Conservation (phyloP, 2,888 invertebrate species). For the Oxycera nigricornis region DNA sequence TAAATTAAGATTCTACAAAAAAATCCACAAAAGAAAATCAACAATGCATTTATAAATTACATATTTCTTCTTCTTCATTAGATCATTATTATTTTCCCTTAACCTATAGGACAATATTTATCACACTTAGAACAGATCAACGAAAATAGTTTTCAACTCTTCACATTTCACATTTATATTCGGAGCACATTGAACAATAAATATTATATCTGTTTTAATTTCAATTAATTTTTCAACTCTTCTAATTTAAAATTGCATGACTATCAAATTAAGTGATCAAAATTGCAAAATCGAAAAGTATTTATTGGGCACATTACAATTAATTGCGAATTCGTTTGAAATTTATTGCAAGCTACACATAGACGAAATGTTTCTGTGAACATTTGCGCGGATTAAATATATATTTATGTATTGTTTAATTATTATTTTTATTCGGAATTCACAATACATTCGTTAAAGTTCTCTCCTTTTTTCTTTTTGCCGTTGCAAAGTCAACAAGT, state of each 20-base stretch:
- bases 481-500: background rate
- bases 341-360: conserved; percentile 50
- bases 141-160: background rate
- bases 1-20: background rate
- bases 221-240: background rate
- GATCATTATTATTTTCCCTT: no score
- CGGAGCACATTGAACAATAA: background rate
- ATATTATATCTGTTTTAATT: background rate
- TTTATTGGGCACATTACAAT: conserved; percentile 25
- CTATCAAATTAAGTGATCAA: no score
- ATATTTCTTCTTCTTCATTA: no score
- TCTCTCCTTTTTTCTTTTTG: background rate
- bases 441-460: background rate
- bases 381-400: conserved; percentile 35
- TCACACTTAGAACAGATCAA: conserved; percentile 14
- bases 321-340: conserved; percentile 41
- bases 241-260: no score
- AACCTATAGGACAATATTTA: conserved; percentile 36
- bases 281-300: background rate
- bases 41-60: background rate
- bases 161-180: background rate
- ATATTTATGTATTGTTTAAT: conserved; percentile 5
- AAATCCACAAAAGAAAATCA: background rate
- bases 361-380: conserved; percentile 45
- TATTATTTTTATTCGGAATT: background rate